Conservation (phyloP, 2,113 vertebrate species). For the Ammodytes dubius region DNA sequence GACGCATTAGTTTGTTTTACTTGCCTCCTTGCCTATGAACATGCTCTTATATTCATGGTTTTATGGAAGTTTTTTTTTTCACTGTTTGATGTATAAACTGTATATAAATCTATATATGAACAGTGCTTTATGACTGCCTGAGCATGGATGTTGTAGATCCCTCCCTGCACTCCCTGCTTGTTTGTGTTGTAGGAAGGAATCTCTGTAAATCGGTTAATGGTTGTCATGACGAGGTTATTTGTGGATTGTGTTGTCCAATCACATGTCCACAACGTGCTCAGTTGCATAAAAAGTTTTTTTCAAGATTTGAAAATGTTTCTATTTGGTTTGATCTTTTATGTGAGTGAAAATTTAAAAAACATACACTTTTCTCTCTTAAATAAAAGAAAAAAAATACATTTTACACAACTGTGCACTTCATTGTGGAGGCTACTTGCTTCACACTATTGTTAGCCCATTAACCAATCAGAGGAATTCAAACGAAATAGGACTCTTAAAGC, state of each 20-base stretch:
- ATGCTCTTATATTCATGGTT: conserved; percentile 66
- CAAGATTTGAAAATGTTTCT: not conserved
- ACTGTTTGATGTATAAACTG: conserved; percentile 83
- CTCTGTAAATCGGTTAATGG: not conserved
- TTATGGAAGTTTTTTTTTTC: conserved; percentile 61
- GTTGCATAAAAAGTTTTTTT: not conserved
- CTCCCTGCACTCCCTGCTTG: conserved; percentile 57
- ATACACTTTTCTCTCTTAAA: no score
- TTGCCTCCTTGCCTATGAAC: conserved; percentile 56
- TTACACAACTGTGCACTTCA: conserved; percentile 27
- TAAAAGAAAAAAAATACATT: not conserved
- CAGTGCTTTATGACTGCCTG: conserved; percentile 79
- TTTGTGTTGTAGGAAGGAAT: conserved; percentile 47
- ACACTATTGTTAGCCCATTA: not conserved
- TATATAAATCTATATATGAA: conserved; percentile 82
- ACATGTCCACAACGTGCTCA: conserved; percentile 9
- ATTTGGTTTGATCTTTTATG: not conserved
- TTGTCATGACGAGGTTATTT: no score
- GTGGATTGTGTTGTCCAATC: no score
- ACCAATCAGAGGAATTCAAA: not conserved
- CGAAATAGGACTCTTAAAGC: not conserved
- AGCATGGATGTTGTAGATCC: conserved; percentile 78
- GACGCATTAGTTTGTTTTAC: conserved; percentile 45
- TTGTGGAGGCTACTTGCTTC: not conserved
- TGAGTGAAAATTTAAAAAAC: no score